phyloP scores from a whole-genome alignment of 2,888 invertebrate species.

The Drosophila tripunctata region DNA sequence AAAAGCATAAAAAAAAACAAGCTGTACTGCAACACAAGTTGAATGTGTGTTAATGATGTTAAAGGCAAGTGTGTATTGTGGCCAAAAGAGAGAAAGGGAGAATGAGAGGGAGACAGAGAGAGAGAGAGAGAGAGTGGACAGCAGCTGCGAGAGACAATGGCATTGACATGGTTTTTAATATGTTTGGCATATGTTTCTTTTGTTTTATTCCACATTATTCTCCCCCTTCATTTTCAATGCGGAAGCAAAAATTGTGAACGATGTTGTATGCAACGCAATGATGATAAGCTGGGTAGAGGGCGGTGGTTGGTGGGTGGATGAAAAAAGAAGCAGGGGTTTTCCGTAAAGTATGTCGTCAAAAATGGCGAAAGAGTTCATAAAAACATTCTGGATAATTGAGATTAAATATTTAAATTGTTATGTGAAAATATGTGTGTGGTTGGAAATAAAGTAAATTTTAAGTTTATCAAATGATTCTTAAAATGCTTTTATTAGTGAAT shows the following conservation, averaged over 20 bases:
- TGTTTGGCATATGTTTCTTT: conserved; percentile 64
- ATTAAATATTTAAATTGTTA: conserved; percentile 52
- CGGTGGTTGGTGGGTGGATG: neutral
- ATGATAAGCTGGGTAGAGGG: neutral
- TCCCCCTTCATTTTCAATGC: conserved; percentile 4
- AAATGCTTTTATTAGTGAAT: neutral
- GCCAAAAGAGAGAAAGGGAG: conserved; percentile 27
- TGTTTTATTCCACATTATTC: conserved; percentile 9
- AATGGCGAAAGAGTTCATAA: conserved; percentile 41
- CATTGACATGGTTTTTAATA: conserved; percentile 65
- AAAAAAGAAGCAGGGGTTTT: neutral
- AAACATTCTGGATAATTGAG: conserved; percentile 47
- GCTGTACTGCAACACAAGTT: conserved; percentile 31
- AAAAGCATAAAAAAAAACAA: conserved; percentile 25
- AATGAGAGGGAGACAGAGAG: too few relatives aligned
- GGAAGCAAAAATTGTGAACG: conserved; percentile 32
- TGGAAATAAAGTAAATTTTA: neutral
- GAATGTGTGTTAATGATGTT: conserved; percentile 67
- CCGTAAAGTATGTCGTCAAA: conserved; percentile 33
- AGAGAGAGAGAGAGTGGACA: neutral
- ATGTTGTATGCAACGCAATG: conserved; percentile 8
- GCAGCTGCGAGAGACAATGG: conserved; percentile 28
- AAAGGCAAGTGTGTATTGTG: conserved; percentile 79
- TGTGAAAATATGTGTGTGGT: conserved; percentile 21
- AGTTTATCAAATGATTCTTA: neutral